A percentile compares a stretch with the other conserved stretches of the same genome.
Evolutionary conservation across 2,113 vertebrate species (phyloP).

Genomic region (Galbula dea): DNA sequence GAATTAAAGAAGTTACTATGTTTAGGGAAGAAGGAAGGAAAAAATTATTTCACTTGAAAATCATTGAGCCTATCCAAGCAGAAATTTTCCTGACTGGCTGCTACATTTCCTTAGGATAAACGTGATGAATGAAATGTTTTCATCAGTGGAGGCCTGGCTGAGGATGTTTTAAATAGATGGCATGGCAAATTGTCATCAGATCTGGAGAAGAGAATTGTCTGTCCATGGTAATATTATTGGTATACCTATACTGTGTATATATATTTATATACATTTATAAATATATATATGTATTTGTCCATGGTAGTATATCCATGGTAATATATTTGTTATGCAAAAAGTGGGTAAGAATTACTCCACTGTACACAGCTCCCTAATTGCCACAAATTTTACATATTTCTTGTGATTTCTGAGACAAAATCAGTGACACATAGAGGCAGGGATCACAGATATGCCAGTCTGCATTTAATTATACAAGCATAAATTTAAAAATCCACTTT

Average conservation of each 20-base stretch:
- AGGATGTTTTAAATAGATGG: not conserved
- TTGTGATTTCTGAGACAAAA: not conserved
- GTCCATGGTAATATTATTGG: too few species aligned
- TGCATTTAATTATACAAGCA: not conserved
- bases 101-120: not conserved
- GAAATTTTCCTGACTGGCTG: not conserved
- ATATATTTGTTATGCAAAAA: not conserved
- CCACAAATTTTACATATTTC: not conserved
- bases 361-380: not conserved
- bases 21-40: too few species aligned
- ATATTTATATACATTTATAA: too few species aligned
- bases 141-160: not conserved
- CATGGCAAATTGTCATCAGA: not conserved
- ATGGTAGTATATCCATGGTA: too few species aligned
- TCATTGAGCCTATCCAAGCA: not conserved
- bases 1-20: too few species aligned
- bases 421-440: not conserved
- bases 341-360: not conserved
- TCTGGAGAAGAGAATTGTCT: not conserved
- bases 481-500: not conserved
- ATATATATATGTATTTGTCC: too few species aligned
- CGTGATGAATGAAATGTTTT: not conserved
- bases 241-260: too few species aligned
- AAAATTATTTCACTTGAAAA: too few species aligned
- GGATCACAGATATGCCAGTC: not conserved